Evolutionary conservation across 2,888 invertebrate genomes (phyloP).

Genomic region (Agrilus mali): DNA sequence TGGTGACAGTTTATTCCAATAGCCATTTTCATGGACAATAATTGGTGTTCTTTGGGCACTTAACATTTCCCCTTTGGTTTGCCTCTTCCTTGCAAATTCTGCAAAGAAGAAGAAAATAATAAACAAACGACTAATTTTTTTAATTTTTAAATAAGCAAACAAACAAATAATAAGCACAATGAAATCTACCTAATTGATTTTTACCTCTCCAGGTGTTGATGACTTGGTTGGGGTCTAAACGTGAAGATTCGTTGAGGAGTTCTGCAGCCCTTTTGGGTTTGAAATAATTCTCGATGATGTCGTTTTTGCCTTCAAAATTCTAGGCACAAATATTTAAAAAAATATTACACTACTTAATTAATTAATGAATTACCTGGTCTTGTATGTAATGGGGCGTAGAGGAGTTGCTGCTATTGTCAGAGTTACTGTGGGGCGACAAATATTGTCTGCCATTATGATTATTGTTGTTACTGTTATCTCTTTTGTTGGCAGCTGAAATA

Average conservation of each 20-base stretch:
- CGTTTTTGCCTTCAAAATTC: slow-evolving; percentile 44
- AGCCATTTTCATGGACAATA: too few species aligned
- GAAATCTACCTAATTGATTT: slow-evolving; percentile 1
- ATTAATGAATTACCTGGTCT: slow-evolving; percentile 5
- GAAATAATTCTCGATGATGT: slow-evolving; percentile 61
- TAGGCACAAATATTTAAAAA: slow-evolving; percentile 14
- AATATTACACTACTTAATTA: too few species aligned
- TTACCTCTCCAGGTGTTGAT: slow-evolving; percentile 42
- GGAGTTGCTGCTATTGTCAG: slow-evolving; percentile 17
- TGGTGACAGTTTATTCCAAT: too few species aligned
- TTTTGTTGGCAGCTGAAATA: background rate
- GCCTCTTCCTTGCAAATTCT: slow-evolving; percentile 9
- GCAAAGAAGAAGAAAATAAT: slow-evolving; percentile 2
- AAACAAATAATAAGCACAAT: background rate
- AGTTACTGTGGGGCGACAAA: slow-evolving; percentile 19
- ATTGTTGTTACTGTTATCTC: background rate
- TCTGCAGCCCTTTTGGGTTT: slow-evolving; percentile 51
- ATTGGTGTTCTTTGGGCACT: too few species aligned
- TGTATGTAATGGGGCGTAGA: slow-evolving; percentile 16
- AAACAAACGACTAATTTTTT: too few species aligned
- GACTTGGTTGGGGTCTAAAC: slow-evolving; percentile 39
- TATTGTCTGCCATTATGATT: too few species aligned
- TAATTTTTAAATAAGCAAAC: background rate
- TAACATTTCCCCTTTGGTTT: too few species aligned
- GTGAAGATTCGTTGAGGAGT: slow-evolving; percentile 43